Evolutionary conservation across 2,113 vertebrate genomes (phyloP).

Genomic region (Perca flavescens): DNA sequence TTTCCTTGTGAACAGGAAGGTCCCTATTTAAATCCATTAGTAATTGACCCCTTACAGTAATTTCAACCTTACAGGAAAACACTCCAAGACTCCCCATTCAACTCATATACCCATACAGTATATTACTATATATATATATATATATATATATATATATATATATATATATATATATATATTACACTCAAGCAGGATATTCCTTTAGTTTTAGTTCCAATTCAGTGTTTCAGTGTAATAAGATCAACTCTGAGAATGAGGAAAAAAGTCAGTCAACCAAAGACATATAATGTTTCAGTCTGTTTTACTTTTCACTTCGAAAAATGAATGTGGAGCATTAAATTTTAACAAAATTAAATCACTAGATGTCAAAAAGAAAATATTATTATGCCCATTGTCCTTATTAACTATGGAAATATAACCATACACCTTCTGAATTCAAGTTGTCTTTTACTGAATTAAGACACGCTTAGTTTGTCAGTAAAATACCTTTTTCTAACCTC

Average conservation of each 20-base stretch:
- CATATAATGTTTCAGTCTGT: no score
- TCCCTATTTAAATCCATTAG: not conserved
- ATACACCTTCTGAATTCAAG: not conserved
- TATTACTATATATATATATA: no score
- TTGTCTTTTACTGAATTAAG: not conserved
- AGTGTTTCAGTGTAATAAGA: not conserved
- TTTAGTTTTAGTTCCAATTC: not conserved
- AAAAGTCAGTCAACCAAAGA: not conserved
- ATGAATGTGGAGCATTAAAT: not conserved
- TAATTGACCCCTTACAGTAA: not conserved
- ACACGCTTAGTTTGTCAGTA: not conserved
- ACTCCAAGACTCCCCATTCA: not conserved
- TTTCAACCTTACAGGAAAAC: not conserved
- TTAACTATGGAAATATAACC: not conserved
- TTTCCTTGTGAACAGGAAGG: not conserved
- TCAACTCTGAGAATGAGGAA: not conserved
- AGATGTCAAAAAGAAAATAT: not conserved
- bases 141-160: no score
- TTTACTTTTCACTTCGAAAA: not conserved
- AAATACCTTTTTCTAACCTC: not conserved
- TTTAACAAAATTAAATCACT: not conserved
- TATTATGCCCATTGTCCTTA: not conserved
- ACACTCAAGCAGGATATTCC: not conserved
- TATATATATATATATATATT: no score
- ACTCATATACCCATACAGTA: not conserved